phyloP scores from a whole-genome alignment of 2,888 invertebrate species.

The Drosophila longiperda region DNA sequence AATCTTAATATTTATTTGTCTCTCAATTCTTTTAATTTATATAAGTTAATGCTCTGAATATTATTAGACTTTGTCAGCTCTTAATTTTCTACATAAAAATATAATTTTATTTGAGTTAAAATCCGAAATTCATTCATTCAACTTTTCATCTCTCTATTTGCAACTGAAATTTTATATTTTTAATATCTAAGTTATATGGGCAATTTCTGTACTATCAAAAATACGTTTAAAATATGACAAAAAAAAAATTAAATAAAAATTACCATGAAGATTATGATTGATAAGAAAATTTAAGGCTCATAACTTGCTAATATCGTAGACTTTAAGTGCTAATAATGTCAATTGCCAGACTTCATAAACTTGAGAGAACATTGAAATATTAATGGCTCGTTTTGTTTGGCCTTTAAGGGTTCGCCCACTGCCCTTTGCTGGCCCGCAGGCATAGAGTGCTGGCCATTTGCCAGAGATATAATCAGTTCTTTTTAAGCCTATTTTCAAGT shows the following conservation, averaged over 20 bases:
- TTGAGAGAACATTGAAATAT: background rate
- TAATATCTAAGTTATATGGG: background rate
- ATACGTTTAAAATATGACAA: background rate
- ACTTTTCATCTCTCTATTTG: background rate
- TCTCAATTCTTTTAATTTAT: background rate
- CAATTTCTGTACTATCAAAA: background rate
- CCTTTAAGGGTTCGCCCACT: background rate
- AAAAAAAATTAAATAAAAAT: background rate
- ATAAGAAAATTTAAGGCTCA: background rate
- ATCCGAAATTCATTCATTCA: background rate
- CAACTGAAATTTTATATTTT: background rate
- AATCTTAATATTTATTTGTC: background rate
- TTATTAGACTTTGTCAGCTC: background rate
- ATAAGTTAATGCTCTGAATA: background rate
- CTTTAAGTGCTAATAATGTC: background rate
- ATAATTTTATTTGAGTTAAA: too few relatives aligned
- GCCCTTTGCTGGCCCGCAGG: slow-evolving; percentile 11
- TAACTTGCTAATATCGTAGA: background rate
- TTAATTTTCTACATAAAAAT: background rate
- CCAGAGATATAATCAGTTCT: slow-evolving; percentile 7
- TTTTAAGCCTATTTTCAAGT: slow-evolving; percentile 12
- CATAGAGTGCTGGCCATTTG: slow-evolving; percentile 12
- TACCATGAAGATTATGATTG: background rate
- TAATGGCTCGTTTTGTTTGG: background rate
- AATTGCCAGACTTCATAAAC: background rate